Evolutionary conservation across 2,888 invertebrate genomes (phyloP).

Genomic region (Hipparchia semele): DNA sequence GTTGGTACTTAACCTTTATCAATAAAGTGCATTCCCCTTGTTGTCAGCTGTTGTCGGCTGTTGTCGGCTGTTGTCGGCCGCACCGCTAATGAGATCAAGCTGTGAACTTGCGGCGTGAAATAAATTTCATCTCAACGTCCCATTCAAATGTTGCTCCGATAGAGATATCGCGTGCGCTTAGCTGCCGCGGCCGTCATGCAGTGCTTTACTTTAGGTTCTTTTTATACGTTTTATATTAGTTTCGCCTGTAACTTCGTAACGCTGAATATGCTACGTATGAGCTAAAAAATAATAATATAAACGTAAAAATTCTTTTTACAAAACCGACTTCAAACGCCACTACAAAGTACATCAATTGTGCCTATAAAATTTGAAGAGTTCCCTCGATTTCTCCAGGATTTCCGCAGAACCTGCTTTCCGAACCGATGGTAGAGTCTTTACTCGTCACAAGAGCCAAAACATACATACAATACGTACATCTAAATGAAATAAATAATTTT

Average conservation of each 20-base stretch:
- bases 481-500: too few relatives aligned
- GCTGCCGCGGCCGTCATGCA: not conserved
- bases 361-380: too few relatives aligned
- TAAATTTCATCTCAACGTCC: constrained; percentile 8
- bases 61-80: not conserved
- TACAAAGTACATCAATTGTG: too few relatives aligned
- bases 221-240: not conserved
- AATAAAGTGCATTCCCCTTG: not conserved
- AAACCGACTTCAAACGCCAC: too few relatives aligned
- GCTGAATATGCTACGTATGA: too few relatives aligned
- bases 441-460: too few relatives aligned
- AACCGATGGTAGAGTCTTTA: too few relatives aligned
- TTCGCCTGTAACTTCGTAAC: not conserved
- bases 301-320: too few relatives aligned
- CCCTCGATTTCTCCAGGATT: too few relatives aligned
- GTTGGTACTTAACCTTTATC: constrained; percentile 7
- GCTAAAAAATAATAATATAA: too few relatives aligned
- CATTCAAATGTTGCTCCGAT: constrained; percentile 12
- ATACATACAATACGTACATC: too few relatives aligned
- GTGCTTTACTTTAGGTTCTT: constrained; percentile 2
- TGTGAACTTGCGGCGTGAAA: constrained; percentile 6
- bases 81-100: constrained; percentile 17
- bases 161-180: constrained; percentile 3
- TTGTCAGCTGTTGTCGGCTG: not conserved
- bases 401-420: too few relatives aligned